Evolutionary conservation across 2,113 vertebrate species (phyloP).

Genomic region (Apistogramma diplotaenia): DNA sequence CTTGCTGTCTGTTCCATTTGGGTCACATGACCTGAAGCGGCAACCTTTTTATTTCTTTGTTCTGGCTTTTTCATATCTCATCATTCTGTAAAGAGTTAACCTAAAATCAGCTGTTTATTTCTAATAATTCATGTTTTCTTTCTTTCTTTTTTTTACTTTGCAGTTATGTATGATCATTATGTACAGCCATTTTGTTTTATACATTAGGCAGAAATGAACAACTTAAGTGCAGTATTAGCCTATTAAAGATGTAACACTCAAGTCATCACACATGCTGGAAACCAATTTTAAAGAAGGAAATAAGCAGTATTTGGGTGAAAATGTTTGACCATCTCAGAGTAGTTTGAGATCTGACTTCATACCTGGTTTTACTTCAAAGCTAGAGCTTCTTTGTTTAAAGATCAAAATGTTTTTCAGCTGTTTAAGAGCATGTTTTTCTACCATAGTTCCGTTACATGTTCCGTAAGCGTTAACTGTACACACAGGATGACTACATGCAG

Average conservation of each 20-base stretch:
- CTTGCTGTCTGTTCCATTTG: conserved; percentile 41
- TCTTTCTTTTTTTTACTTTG: conserved; percentile 51
- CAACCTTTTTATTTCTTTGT: conserved; percentile 47
- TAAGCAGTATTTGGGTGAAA: conserved; percentile 42
- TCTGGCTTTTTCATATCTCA: conserved; percentile 50
- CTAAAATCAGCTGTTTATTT: conserved; percentile 18
- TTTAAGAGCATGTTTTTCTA: background rate
- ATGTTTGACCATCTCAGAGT: background rate
- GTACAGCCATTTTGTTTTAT: conserved; percentile 53
- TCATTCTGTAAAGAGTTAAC: conserved; percentile 62
- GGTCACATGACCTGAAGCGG: conserved; percentile 35
- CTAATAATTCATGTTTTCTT: conserved; percentile 21
- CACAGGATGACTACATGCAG: conserved; percentile 8
- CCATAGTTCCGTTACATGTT: background rate
- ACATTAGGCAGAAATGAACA: conserved; percentile 49
- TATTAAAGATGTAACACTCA: conserved; percentile 40
- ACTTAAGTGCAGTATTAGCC: conserved; percentile 72
- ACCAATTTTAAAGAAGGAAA: background rate
- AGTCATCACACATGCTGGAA: conserved; percentile 35
- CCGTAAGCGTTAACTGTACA: background rate
- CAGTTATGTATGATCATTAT: conserved; percentile 66
- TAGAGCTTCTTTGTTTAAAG: background rate
- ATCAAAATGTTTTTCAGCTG: background rate
- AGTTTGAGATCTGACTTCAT: background rate
- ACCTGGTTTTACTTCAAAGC: background rate